Evolutionary conservation across 2,888 invertebrate species (phyloP).

Genomic region (Biston stratarius): DNA sequence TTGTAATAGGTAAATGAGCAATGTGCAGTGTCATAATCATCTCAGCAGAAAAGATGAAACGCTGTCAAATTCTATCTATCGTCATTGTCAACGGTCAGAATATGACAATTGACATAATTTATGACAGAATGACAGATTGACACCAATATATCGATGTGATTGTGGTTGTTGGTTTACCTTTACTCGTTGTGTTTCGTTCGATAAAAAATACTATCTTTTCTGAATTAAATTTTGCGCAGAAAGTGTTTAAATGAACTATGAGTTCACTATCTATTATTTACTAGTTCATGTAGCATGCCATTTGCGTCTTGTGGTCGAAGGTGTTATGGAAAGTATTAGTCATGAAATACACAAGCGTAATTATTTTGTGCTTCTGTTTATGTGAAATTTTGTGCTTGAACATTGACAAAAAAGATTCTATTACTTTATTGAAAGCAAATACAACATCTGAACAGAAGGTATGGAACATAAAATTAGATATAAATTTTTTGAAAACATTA

Average conservation of each 20-base stretch:
- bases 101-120: neutral
- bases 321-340: slow-evolving; percentile 78
- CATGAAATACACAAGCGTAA: slow-evolving; percentile 77
- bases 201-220: slow-evolving; percentile 18
- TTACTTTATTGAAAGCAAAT: slow-evolving; percentile 65
- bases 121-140: neutral
- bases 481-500: slow-evolving; percentile 76
- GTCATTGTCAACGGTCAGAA: neutral
- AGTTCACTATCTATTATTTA: neutral
- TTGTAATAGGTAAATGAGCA: neutral
- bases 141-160: neutral
- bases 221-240: slow-evolving; percentile 21
- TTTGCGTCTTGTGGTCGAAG: slow-evolving; percentile 26
- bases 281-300: slow-evolving; percentile 6
- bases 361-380: slow-evolving; percentile 71
- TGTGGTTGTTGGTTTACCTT: neutral
- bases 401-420: slow-evolving; percentile 63
- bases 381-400: slow-evolving; percentile 63
- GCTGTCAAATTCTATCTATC: neutral
- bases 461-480: slow-evolving; percentile 80
- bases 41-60: no score
- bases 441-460: slow-evolving; percentile 71
- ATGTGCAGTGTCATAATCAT: no score
- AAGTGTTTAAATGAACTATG: slow-evolving; percentile 1
- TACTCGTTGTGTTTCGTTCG: no score